phyloP scores from a whole-genome alignment of 2,113 vertebrate species.

The Menidia beryllina region DNA sequence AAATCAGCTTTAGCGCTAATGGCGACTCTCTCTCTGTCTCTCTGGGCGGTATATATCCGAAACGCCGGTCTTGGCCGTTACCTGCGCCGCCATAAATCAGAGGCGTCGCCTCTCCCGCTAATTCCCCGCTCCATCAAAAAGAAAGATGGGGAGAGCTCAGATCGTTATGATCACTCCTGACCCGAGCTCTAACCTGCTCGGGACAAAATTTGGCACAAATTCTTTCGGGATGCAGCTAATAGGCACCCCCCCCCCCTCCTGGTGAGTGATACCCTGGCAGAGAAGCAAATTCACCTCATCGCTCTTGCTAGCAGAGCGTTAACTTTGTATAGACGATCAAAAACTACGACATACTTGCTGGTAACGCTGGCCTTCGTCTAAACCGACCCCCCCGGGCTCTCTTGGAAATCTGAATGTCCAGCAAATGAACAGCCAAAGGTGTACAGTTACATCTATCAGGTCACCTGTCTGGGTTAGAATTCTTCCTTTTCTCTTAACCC shows the following conservation, averaged over 20 bases:
- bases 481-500: no score
- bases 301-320: slow-evolving; percentile 5
- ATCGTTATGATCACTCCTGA: slow-evolving; percentile 25
- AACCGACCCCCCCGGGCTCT: not conserved
- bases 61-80: slow-evolving; percentile 40
- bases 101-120: slow-evolving; percentile 4
- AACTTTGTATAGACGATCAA: slow-evolving; percentile 22
- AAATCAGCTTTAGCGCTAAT: slow-evolving; percentile 57
- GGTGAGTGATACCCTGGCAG: slow-evolving; percentile 36
- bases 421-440: no score
- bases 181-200: slow-evolving; percentile 21
- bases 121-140: slow-evolving; percentile 36
- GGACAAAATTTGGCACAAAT: slow-evolving; percentile 44
- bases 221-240: slow-evolving; percentile 41
- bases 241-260: no score
- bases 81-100: slow-evolving; percentile 48
- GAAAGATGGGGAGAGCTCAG: slow-evolving; percentile 32
- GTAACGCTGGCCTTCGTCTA: slow-evolving; percentile 10
- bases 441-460: no score
- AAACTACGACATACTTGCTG: slow-evolving; percentile 18
- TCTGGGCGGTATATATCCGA: slow-evolving; percentile 39
- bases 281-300: slow-evolving; percentile 31
- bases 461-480: no score
- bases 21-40: slow-evolving; percentile 11
- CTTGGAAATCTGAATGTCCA: slow-evolving; percentile 31